phyloP scores from a whole-genome alignment of 2,888 invertebrate genomes.

The Tuberolachnus salignus region DNA sequence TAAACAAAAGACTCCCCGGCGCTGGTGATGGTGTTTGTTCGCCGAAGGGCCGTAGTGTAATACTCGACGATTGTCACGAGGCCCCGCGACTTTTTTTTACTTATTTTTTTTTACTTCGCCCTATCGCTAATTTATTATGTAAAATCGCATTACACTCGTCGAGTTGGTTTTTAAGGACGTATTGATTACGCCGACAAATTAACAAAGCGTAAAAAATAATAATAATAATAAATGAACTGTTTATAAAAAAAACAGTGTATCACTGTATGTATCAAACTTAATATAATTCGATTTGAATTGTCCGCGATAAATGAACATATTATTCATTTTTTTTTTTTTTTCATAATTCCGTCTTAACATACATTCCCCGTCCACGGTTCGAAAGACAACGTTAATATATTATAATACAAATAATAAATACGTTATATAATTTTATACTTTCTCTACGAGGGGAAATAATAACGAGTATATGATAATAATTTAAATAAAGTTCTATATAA shows the following conservation, averaged over 20 bases:
- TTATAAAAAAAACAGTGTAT: conserved; percentile 18
- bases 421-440: conserved; percentile 42
- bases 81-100: conserved; percentile 6
- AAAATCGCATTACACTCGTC: conserved; percentile 33
- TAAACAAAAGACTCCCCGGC: conserved; percentile 39
- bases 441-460: conserved; percentile 39
- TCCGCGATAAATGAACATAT: no score
- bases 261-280: conserved; percentile 1
- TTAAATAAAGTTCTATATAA: conserved; percentile 46
- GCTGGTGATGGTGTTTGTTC: background rate
- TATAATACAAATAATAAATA: conserved; percentile 40
- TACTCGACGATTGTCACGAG: conserved; percentile 13
- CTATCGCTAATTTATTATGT: conserved; percentile 40
- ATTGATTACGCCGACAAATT: conserved; percentile 40
- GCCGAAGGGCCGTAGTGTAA: conserved; percentile 38
- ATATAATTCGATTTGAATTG: conserved; percentile 4
- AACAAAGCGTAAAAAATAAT: background rate
- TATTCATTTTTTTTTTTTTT: background rate
- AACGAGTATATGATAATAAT: conserved; percentile 49
- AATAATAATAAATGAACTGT: conserved; percentile 20
- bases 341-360: background rate
- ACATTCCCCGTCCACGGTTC: conserved; percentile 10
- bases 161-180: conserved; percentile 19
- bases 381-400: conserved; percentile 43
- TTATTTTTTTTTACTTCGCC: background rate